phyloP scores from a whole-genome alignment of 2,113 vertebrate species.

The Oncorhynchus tshawytscha region DNA sequence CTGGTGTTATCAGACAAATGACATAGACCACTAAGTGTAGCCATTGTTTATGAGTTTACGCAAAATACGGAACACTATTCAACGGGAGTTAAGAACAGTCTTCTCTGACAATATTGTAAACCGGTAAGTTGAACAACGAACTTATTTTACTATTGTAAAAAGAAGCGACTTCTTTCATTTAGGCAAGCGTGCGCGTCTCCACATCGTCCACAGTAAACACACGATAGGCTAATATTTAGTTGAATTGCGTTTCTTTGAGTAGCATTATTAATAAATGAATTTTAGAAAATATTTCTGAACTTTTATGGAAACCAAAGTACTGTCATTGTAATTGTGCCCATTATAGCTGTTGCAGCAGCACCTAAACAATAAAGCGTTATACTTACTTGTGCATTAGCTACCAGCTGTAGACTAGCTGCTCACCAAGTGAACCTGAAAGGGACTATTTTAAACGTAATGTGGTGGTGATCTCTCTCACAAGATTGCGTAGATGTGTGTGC shows the following conservation, averaged over 20 bases:
- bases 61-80: not conserved
- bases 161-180: not conserved
- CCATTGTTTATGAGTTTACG: not conserved
- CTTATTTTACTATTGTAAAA: conserved; percentile 37
- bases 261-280: not conserved
- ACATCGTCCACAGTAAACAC: too few species aligned
- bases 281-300: not conserved
- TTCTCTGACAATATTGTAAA: not conserved
- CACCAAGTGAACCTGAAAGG: too few species aligned
- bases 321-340: not conserved
- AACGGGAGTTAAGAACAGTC: not conserved
- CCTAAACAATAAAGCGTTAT: not conserved
- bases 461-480: too few species aligned
- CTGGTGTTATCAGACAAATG: not conserved
- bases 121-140: conserved; percentile 63
- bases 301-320: not conserved
- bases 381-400: too few species aligned
- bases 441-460: too few species aligned
- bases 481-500: too few species aligned
- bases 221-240: too few species aligned
- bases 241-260: too few species aligned
- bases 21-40: not conserved
- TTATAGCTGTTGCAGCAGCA: not conserved
- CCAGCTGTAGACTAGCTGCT: too few species aligned
- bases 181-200: too few species aligned